Conservation (phyloP, 2,113 vertebrate genomes). For the Sander lucioperca region DNA sequence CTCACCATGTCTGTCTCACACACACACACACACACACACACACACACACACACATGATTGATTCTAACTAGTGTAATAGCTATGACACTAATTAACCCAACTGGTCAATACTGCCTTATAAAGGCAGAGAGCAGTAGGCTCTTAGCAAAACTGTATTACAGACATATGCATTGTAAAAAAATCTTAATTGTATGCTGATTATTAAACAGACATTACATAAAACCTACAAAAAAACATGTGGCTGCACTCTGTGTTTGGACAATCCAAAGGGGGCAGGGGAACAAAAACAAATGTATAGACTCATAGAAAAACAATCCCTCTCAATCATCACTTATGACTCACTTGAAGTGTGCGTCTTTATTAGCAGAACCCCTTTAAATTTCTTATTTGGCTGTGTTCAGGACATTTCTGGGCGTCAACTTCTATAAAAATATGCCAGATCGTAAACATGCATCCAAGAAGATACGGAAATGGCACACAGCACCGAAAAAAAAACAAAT, state of each 20-base stretch:
- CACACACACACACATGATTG: constrained; percentile 29
- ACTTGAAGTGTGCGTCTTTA: no score
- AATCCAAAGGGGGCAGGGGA: background rate
- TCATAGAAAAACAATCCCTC: no score
- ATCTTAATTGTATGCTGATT: background rate
- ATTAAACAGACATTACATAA: background rate
- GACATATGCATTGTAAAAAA: background rate
- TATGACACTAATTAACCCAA: constrained; percentile 22
- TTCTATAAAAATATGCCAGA: no score
- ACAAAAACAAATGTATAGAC: no score
- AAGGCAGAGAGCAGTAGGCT: background rate
- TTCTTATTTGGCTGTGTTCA: no score
- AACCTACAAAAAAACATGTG: background rate
- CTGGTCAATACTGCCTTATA: constrained; percentile 4
- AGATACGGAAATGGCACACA: no score
- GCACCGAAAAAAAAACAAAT: no score
- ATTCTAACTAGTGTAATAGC: constrained; percentile 23
- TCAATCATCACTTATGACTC: no score
- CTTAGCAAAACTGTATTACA: background rate
- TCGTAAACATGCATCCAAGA: no score
- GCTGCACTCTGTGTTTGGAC: background rate
- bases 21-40: constrained; percentile 21
- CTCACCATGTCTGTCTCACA: constrained; percentile 49
- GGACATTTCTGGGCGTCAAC: no score
- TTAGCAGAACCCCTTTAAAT: no score